Evolutionary conservation across 2,113 vertebrate genomes (phyloP).

Genomic region (Brachirus orientalis): DNA sequence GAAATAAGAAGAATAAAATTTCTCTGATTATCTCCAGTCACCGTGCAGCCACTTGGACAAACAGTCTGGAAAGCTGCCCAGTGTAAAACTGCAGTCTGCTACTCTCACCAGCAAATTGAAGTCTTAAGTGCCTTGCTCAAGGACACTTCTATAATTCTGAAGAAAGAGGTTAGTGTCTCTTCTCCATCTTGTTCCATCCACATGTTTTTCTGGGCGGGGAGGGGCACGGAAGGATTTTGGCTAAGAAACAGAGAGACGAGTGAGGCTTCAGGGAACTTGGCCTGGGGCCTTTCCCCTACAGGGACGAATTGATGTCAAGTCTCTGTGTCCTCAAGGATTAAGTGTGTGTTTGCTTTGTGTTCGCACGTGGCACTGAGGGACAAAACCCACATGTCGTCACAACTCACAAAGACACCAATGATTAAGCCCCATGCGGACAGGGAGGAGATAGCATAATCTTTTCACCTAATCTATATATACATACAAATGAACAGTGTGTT

Average conservation of each 20-base stretch:
- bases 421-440: conserved; percentile 8
- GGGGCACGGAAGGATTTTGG: not conserved
- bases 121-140: conserved; percentile 7
- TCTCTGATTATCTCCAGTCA: too few relatives aligned
- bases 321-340: conserved; percentile 92
- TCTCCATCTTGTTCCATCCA: conserved; percentile 7
- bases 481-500: conserved; percentile 28
- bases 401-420: conserved; percentile 87
- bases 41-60: too few relatives aligned
- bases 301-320: conserved; percentile 91
- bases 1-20: too few relatives aligned
- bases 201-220: not conserved
- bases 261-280: conserved; percentile 53
- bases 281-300: conserved; percentile 80
- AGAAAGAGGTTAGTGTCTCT: not conserved
- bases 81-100: not conserved
- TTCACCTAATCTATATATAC: conserved; percentile 84
- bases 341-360: conserved; percentile 89
- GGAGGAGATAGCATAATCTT: conserved; percentile 87
- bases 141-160: not conserved
- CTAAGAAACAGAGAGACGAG: conserved; percentile 2
- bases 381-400: conserved; percentile 86
- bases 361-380: conserved; percentile 85
- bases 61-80: conserved; percentile 12
- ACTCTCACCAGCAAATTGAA: not conserved